phyloP scores from a whole-genome alignment of 2,113 vertebrate genomes.

The Hymenochirus boettgeri region DNA sequence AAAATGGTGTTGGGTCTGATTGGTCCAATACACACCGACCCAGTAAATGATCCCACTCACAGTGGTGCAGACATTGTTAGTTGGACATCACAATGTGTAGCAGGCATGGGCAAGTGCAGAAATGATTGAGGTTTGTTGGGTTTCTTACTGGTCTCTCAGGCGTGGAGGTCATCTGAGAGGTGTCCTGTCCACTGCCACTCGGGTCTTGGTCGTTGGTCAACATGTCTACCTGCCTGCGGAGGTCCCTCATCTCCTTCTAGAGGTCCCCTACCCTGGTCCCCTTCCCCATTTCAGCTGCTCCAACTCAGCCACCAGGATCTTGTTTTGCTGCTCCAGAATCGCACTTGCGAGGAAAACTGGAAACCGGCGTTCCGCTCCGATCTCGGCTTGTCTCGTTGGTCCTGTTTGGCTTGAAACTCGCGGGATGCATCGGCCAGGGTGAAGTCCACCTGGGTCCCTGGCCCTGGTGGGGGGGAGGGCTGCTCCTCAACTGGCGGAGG shows the following conservation, averaged over 20 bases:
- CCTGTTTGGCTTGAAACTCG: constrained; percentile 83
- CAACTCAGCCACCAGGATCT: constrained; percentile 85
- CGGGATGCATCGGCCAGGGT: constrained; percentile 79
- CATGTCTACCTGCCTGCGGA: constrained; percentile 86
- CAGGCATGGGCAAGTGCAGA: no score
- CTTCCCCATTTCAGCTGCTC: constrained; percentile 89
- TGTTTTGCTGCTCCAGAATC: constrained; percentile 95
- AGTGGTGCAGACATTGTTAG: no score
- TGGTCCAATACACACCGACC: no score
- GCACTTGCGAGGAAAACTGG: constrained; percentile 94
- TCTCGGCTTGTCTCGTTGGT: constrained; percentile 89
- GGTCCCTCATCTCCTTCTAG: constrained; percentile 88
- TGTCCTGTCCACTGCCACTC: constrained; percentile 88
- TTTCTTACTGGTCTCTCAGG: constrained; percentile 80
- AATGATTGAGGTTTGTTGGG: no score
- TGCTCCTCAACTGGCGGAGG: constrained; percentile 65
- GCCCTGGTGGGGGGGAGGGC: constrained; percentile 65
- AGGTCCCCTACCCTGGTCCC: constrained; percentile 84
- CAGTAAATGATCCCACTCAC: no score
- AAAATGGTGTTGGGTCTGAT: no score
- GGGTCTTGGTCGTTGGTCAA: constrained; percentile 87
- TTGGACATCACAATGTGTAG: no score
- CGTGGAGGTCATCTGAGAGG: constrained; percentile 80
- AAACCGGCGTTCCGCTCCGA: constrained; percentile 92
- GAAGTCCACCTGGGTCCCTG: constrained; percentile 80